A percentile compares a stretch with the other conserved stretches of the same genome.
phyloP scores from a whole-genome alignment of 35 echinoderm and acorn worm genomes.

The Apostichopus californicus region DNA sequence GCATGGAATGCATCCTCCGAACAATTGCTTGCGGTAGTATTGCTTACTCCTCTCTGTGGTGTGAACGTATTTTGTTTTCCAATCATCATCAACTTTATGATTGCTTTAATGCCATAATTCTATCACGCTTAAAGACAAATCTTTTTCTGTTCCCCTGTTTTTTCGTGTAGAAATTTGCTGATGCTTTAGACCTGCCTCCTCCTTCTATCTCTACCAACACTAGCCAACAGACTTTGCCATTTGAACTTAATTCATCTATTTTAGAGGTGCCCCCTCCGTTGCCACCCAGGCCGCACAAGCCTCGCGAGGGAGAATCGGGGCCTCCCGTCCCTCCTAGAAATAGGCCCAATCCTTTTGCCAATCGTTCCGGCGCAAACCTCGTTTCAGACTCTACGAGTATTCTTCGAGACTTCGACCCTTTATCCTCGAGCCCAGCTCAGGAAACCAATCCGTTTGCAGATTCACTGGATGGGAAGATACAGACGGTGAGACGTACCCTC shows the following conservation, averaged over 20 bases:
- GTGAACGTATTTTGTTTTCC: background rate
- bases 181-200: slow-evolving; percentile 1
- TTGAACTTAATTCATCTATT: slow-evolving; percentile 43
- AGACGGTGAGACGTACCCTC: slow-evolving; percentile 52
- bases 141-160: background rate
- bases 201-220: background rate
- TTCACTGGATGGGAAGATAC: slow-evolving; percentile 46
- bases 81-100: background rate
- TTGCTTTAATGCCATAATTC: background rate
- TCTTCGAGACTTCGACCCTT: slow-evolving; percentile 86
- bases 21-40: background rate
- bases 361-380: background rate
- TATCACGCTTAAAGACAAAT: background rate
- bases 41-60: background rate
- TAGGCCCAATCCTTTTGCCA: background rate
- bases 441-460: slow-evolving; percentile 54
- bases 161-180: slow-evolving; percentile 6
- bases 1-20: too few species aligned
- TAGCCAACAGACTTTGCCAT: background rate
- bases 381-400: slow-evolving; percentile 47
- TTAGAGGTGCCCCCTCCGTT: slow-evolving; percentile 49
- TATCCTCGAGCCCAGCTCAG: slow-evolving; percentile 41
- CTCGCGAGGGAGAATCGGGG: slow-evolving; percentile 8
- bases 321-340: slow-evolving; percentile 13
- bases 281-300: slow-evolving; percentile 42